phyloP scores from a whole-genome alignment of 2,888 invertebrate genomes.

The Trichopria drosophilae region DNA sequence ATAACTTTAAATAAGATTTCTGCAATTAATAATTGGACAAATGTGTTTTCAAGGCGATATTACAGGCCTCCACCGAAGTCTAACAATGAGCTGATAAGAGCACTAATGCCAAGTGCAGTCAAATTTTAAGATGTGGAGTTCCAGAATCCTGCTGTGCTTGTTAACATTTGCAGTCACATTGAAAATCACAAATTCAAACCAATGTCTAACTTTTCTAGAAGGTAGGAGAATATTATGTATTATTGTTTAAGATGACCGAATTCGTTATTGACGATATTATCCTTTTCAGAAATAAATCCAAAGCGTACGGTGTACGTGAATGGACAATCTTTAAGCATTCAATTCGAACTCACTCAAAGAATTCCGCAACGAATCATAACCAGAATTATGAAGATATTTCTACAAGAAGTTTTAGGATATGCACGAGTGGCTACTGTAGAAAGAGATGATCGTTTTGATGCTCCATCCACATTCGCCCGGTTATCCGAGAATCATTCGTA shows the following conservation, averaged over 20 bases:
- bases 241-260: neutral
- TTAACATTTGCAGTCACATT: slow-evolving; percentile 38
- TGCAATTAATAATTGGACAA: too few relatives aligned
- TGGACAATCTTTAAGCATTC: slow-evolving; percentile 56
- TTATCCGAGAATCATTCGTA: slow-evolving; percentile 43
- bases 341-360: slow-evolving; percentile 63
- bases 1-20: too few relatives aligned
- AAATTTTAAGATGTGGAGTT: slow-evolving; percentile 44
- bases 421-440: slow-evolving; percentile 55
- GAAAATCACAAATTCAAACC: slow-evolving; percentile 40
- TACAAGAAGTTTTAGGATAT: slow-evolving; percentile 62
- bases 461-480: slow-evolving; percentile 51
- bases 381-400: slow-evolving; percentile 64
- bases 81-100: too few relatives aligned
- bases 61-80: too few relatives aligned
- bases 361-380: slow-evolving; percentile 64
- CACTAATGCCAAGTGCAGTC: too few relatives aligned
- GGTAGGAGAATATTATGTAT: slow-evolving; percentile 36
- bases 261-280: neutral
- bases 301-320: slow-evolving; percentile 58
- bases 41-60: too few relatives aligned
- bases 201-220: slow-evolving; percentile 47
- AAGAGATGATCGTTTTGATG: slow-evolving; percentile 58
- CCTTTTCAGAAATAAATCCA: slow-evolving; percentile 59
- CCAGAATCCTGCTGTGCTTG: slow-evolving; percentile 38